Evolutionary conservation across 1,140 invertebrate genomes (phyloP).

Genomic region (Papilio xuthus): DNA sequence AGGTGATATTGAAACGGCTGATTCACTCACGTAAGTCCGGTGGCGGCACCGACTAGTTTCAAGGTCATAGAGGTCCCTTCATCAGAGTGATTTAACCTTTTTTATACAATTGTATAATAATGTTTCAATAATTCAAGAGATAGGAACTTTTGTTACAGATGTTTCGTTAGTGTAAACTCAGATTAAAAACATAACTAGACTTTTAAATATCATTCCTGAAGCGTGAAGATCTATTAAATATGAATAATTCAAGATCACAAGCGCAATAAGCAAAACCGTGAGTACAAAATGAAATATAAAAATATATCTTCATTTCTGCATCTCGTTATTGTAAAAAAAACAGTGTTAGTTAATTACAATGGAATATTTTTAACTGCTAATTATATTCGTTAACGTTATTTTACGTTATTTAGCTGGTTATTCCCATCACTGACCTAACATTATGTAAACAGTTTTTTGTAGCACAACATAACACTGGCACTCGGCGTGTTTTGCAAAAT

Average conservation of each 20-base stretch:
- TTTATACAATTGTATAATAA: too few species aligned
- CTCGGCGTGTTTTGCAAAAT: background rate
- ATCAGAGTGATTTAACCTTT: too few species aligned
- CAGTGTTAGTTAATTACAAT: constrained; percentile 10
- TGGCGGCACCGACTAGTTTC: too few species aligned
- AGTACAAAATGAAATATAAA: background rate
- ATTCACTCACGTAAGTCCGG: too few species aligned
- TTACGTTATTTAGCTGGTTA: constrained; percentile 4
- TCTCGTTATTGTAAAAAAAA: background rate
- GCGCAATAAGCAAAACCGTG: background rate
- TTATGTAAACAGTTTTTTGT: background rate
- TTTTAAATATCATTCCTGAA: background rate
- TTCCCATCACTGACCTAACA: constrained; percentile 32
- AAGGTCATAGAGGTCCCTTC: too few species aligned
- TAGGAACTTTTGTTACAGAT: too few species aligned
- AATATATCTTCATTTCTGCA: too few species aligned
- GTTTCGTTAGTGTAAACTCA: too few species aligned
- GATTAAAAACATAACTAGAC: background rate
- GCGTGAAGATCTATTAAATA: background rate
- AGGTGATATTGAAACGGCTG: too few species aligned
- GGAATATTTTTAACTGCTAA: constrained; percentile 29
- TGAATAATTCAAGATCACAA: background rate
- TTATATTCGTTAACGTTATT: constrained; percentile 27
- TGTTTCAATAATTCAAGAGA: too few species aligned
- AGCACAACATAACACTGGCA: background rate